phyloP scores from a whole-genome alignment of 2,888 invertebrate genomes.

The Nymphalis c-album region DNA sequence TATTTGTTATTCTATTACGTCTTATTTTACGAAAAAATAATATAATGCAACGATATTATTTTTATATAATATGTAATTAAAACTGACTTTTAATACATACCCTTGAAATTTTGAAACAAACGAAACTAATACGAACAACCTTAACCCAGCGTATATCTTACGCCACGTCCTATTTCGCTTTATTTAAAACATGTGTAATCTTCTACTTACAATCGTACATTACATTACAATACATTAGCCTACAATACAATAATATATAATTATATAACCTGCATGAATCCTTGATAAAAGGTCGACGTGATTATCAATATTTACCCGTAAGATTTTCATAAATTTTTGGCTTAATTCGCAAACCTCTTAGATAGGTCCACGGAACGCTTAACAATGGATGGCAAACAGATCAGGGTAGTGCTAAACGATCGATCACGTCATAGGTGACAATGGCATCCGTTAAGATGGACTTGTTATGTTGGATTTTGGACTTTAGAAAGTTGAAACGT shows the following conservation, averaged over 20 bases:
- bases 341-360: constrained; percentile 24
- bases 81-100: too few relatives aligned
- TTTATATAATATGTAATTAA: too few relatives aligned
- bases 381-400: constrained; percentile 33
- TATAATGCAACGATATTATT: too few relatives aligned
- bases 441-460: constrained; percentile 21
- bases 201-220: too few relatives aligned
- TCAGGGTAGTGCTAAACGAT: constrained; percentile 35
- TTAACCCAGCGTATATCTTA: too few relatives aligned
- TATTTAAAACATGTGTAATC: too few relatives aligned
- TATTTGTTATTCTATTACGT: too few relatives aligned
- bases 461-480: constrained; percentile 14
- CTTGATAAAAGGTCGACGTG: constrained; percentile 9
- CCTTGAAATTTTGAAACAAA: too few relatives aligned
- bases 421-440: constrained; percentile 34
- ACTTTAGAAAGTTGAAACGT: constrained; percentile 14
- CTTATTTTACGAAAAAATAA: too few relatives aligned
- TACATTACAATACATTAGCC: background rate
- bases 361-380: constrained; percentile 18
- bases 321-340: constrained; percentile 16
- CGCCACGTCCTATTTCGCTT: too few relatives aligned
- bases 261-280: constrained; percentile 13
- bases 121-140: too few relatives aligned
- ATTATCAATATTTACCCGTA: constrained; percentile 12
- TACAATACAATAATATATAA: background rate